phyloP scores from a whole-genome alignment of 2,797 vertebrate species.

The Vultur gryphus region DNA sequence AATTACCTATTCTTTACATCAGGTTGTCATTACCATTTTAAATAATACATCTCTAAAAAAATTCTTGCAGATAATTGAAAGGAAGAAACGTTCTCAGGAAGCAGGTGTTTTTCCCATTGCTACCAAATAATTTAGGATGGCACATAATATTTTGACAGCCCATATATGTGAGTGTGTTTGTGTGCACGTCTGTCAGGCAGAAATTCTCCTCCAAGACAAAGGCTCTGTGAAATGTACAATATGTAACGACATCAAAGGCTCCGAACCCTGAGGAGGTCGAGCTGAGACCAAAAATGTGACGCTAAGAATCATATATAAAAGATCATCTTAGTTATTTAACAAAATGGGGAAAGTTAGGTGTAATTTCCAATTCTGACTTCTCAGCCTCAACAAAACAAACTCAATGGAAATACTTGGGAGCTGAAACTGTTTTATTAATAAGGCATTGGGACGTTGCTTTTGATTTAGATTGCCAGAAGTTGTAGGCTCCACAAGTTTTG shows the following conservation, averaged over 20 bases:
- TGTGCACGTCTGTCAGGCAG: not conserved
- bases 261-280: not conserved
- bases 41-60: constrained; percentile 32
- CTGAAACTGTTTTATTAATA: not conserved
- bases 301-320: not conserved
- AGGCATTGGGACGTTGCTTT: not conserved
- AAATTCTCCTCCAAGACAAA: not conserved
- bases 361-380: not conserved
- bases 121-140: constrained; percentile 45
- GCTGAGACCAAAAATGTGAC: not conserved
- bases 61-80: not conserved
- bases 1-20: not conserved
- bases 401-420: not conserved
- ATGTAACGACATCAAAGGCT: not conserved
- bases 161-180: not conserved
- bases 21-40: not conserved
- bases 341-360: not conserved
- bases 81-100: not conserved
- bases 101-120: constrained; percentile 37
- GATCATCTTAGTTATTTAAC: not conserved
- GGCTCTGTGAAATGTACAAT: not conserved
- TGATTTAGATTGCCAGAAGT: not conserved
- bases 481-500: accelerated
- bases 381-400: not conserved
- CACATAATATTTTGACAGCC: not conserved